Evolutionary conservation across 2,888 invertebrate genomes (phyloP), one percentile per base, ranked within the genome.

Genomic region (Linnaemya tessellans): DNA sequence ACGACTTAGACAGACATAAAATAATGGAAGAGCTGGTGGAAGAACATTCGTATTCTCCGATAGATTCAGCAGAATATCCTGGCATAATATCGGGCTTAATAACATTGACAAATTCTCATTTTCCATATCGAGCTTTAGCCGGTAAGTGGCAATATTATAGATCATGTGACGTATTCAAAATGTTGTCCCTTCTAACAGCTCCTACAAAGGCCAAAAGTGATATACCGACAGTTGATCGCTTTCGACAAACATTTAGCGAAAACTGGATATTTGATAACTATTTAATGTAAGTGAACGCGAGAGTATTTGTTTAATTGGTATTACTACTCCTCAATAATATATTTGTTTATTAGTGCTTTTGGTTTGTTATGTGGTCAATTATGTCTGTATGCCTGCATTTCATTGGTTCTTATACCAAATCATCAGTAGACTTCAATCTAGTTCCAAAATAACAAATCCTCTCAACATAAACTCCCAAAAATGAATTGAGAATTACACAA

Each of bases 231-330:
- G 18, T 7, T 1, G 49, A 3, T 1, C 2, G 2, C 15, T 65
- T 73, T 60, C 73, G 83, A 20, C 20, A 79, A 90, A 91, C 94
- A 89, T 95, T 96, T 91, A 79, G 82, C 0, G 95, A 95, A 93
- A 95, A 95, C 80, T 96, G 95, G 95, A 93, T 95, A 88, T 95
- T 95, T 94, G 93, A 94, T 81, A 93, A 94, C 90, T 83, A 84
- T 56, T 71, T 81, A 25, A 87, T 78, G 87, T 88, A n/a, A 58
- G 58, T 75, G 11, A 7, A 22, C 20, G 9, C n/a, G 1, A 15
- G 9, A 65, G 5, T 30, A 18, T n/a, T n/a, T n/a, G n/a, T n/a
- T n/a, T n/a, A n/a, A n/a, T n/a, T n/a, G n/a, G n/a, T n/a, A n/a
- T n/a, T n/a, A n/a, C n/a, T n/a, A n/a, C n/a, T n/a, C n/a, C n/a